These are phyloP conservation scores for Euzetes globulus DNA, from an alignment of 2,888 invertebrate species.

Conservation along the genomic window DNA sequence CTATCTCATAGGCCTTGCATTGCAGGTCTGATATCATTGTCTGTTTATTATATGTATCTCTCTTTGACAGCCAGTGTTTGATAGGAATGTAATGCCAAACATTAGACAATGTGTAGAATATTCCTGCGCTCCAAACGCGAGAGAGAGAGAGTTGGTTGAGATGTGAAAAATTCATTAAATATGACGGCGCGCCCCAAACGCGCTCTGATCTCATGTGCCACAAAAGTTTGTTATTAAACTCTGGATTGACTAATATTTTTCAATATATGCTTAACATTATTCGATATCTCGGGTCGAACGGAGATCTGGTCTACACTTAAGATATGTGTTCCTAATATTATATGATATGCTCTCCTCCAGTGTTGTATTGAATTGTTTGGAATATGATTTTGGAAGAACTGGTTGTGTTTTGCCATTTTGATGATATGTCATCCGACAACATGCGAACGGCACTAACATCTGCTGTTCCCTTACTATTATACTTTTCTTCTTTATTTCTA, in stretches of 20 bases:
- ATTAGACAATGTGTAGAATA: neutral
- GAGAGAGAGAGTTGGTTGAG: too few relatives aligned
- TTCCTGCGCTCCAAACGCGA: neutral
- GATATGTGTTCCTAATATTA: neutral
- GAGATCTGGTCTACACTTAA: neutral
- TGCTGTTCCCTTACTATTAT: neutral
- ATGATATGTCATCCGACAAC: constrained; percentile 23
- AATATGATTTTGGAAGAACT: constrained; percentile 16
- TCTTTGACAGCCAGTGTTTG: constrained; percentile 21
- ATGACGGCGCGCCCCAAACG: too few relatives aligned
- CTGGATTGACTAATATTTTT: neutral
- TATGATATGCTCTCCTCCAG: neutral
- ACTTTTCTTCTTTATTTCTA: neutral
- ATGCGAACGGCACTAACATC: constrained; percentile 23
- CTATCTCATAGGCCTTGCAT: neutral
- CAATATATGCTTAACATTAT: neutral
- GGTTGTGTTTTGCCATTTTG: constrained; percentile 21
- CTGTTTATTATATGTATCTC: neutral
- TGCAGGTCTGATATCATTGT: neutral
- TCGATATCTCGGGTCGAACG: neutral
- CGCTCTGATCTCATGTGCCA: too few relatives aligned
- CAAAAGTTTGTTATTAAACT: neutral
- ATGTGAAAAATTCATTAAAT: too few relatives aligned
- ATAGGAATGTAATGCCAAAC: constrained; percentile 18
- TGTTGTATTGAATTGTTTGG: neutral